Percentiles rank a stretch among this genome's conserved stretches.
Conservation (phyloP, 2,888 invertebrate genomes). For the Opisthograptis luteolata region DNA sequence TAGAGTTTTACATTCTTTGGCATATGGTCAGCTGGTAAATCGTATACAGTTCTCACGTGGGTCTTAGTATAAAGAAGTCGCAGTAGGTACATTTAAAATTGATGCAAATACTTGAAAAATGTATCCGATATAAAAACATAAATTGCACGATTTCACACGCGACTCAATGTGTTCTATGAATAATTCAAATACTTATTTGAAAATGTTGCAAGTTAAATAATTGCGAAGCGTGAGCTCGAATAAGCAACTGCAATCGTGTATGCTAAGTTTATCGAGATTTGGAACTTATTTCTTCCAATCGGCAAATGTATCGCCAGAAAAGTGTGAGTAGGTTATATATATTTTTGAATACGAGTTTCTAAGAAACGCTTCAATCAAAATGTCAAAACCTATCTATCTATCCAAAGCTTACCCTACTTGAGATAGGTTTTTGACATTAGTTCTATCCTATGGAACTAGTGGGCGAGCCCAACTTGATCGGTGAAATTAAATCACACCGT, state of each 20-base stretch:
- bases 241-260: slow-evolving; percentile 2
- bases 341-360: no score
- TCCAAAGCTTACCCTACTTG: no score
- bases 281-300: neutral
- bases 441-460: no score
- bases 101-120: neutral
- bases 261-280: neutral
- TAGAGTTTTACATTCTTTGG: slow-evolving; percentile 39
- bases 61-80: slow-evolving; percentile 5
- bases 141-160: slow-evolving; percentile 1
- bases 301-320: neutral
- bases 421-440: no score
- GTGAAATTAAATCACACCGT: no score
- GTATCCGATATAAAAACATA: neutral
- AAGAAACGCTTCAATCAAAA: no score
- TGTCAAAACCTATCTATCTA: no score
- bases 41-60: slow-evolving; percentile 10
- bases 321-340: no score
- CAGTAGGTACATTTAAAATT: neutral
- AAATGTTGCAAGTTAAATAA: slow-evolving; percentile 7
- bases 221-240: slow-evolving; percentile 3
- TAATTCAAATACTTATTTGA: slow-evolving; percentile 9
- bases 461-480: no score
- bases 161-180: slow-evolving; percentile 2
- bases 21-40: slow-evolving; percentile 32